A percentile compares a stretch with the other conserved stretches of the same genome.
phyloP scores from a whole-genome alignment of 2,888 invertebrate genomes.

The Cylloceria caligata region DNA sequence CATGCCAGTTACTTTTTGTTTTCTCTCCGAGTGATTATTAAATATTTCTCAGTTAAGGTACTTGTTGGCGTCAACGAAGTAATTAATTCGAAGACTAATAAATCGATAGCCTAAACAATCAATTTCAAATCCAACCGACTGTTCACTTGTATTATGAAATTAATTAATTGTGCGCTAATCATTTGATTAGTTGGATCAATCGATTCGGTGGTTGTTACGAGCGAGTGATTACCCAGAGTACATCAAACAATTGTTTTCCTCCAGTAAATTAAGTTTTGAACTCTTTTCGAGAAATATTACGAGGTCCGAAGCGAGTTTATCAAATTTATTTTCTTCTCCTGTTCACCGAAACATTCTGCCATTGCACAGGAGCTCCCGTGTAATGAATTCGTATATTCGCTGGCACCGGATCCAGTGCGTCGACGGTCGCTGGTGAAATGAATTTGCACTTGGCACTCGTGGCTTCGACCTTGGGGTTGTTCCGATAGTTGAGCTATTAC shows the following conservation, averaged over 20 bases:
- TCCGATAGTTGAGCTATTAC: constrained; percentile 11
- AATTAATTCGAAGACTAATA: too few relatives aligned
- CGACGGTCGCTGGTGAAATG: constrained; percentile 4
- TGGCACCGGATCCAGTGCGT: constrained; percentile 31
- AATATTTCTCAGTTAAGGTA: too few relatives aligned
- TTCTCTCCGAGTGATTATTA: too few relatives aligned
- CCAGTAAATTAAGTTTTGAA: background rate
- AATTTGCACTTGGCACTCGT: constrained; percentile 1
- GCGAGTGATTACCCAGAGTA: background rate
- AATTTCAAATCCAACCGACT: too few relatives aligned
- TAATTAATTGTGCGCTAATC: too few relatives aligned
- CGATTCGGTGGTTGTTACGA: too few relatives aligned
- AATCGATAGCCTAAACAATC: too few relatives aligned
- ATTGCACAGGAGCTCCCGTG: constrained; percentile 13
- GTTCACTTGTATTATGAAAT: background rate
- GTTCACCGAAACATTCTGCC: background rate
- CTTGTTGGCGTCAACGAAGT: too few relatives aligned
- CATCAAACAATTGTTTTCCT: background rate
- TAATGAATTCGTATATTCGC: constrained; percentile 56
- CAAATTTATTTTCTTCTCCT: constrained; percentile 14
- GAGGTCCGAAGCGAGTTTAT: background rate
- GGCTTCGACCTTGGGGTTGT: background rate
- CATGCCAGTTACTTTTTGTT: too few relatives aligned
- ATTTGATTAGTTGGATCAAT: too few relatives aligned
- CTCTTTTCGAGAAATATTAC: background rate